Evolutionary conservation across 2,113 vertebrate species (phyloP).

Genomic region (Alethe castanea): DNA sequence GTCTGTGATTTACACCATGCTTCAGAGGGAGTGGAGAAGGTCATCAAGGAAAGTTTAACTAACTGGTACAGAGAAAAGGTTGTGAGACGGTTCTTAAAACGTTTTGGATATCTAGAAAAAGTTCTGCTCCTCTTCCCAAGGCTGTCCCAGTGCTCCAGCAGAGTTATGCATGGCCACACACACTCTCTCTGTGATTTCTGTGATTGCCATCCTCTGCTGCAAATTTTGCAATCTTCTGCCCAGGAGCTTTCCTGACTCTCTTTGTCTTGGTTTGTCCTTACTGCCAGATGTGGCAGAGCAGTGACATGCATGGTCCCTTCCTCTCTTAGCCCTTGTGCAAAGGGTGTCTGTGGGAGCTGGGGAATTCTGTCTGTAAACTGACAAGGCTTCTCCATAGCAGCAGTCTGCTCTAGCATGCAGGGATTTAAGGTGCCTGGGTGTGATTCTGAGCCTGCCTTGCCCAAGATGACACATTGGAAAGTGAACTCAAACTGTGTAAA

Average conservation of each 20-base stretch:
- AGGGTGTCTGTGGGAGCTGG: neutral
- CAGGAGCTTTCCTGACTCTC: neutral
- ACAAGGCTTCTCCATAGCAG: neutral
- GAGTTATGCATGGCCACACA: accelerated
- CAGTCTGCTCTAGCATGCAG: neutral
- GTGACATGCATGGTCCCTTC: neutral
- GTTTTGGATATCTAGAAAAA: neutral
- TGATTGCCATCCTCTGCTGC: neutral
- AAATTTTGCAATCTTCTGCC: neutral
- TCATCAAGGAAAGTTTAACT: neutral
- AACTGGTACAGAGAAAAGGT: neutral
- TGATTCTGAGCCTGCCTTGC: neutral
- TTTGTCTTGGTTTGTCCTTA: neutral
- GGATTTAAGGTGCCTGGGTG: neutral
- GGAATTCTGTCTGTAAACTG: neutral
- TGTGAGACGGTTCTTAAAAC: neutral
- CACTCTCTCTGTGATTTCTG: accelerated
- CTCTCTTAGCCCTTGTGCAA: accelerated
- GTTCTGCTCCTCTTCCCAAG: neutral
- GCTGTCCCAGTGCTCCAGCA: neutral
- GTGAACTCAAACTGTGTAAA: neutral
- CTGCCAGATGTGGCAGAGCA: neutral
- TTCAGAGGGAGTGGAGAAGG: neutral
- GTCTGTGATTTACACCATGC: neutral
- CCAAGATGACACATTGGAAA: neutral